A percentile compares a stretch with the other conserved stretches of the same genome.
Evolutionary conservation across 2,888 invertebrate species (phyloP).

Genomic region (Agonum fuliginosum): DNA sequence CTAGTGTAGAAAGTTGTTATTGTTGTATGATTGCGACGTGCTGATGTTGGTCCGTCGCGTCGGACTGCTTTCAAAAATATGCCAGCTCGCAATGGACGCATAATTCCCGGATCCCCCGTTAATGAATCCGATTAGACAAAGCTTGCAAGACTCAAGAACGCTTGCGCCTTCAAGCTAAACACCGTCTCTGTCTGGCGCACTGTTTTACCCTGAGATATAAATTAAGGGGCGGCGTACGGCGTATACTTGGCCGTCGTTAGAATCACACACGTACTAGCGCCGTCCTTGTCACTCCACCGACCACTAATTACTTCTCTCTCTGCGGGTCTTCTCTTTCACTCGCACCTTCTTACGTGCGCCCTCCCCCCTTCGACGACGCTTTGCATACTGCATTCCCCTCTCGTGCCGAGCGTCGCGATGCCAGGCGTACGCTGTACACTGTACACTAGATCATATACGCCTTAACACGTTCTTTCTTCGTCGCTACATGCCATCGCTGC

Average conservation of each 20-base stretch:
- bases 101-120: constrained; percentile 76
- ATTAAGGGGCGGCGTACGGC: constrained; percentile 74
- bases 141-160: constrained; percentile 73
- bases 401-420: constrained; percentile 63
- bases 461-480: constrained; percentile 67
- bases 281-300: constrained; percentile 66
- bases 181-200: constrained; percentile 68
- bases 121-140: constrained; percentile 78
- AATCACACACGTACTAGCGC: constrained; percentile 70
- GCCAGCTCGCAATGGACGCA: constrained; percentile 75
- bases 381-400: constrained; percentile 52
- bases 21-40: too few species aligned
- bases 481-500: background rate
- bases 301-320: constrained; percentile 73
- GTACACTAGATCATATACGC: constrained; percentile 67
- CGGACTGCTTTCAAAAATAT: constrained; percentile 74
- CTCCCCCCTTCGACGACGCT: constrained; percentile 27
- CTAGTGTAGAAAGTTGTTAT: background rate
- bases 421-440: background rate
- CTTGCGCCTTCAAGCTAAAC: constrained; percentile 70
- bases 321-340: constrained; percentile 55
- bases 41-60: constrained; percentile 68
- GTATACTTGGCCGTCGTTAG: constrained; percentile 72
- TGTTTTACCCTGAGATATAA: constrained; percentile 74
- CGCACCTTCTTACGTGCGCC: constrained; percentile 36